Conservation (phyloP, 2,888 invertebrate species). For the Acrobasis consociella region DNA sequence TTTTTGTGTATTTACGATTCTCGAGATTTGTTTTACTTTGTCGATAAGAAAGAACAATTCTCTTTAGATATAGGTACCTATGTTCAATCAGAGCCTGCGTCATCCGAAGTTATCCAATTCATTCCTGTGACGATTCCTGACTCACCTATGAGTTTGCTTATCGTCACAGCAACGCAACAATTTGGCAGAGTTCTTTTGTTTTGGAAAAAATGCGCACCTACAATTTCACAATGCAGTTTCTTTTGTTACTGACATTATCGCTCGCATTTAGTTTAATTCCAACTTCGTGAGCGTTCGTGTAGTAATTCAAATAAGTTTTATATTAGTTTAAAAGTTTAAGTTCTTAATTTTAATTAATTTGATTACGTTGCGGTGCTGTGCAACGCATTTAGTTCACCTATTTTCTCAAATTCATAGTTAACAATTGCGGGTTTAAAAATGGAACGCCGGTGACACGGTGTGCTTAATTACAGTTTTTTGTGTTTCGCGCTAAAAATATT, state of each 20-base stretch:
- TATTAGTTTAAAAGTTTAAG: background rate
- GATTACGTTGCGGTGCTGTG: background rate
- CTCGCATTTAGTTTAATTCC: conserved; percentile 14
- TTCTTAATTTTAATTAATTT: background rate
- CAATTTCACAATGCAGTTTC: conserved; percentile 21
- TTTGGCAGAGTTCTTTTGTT: conserved; percentile 22
- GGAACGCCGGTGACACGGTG: conserved; percentile 7
- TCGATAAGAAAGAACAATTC: background rate
- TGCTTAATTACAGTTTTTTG: conserved; percentile 20
- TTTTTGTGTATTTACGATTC: background rate
- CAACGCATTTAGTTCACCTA: conserved; percentile 4
- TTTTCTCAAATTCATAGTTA: background rate
- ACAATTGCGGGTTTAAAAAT: conserved; percentile 10
- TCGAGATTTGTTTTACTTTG: background rate
- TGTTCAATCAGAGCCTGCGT: background rate
- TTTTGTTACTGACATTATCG: conserved; percentile 18
- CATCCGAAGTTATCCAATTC: conserved; percentile 8
- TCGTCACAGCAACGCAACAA: conserved; percentile 19
- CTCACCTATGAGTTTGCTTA: conserved; percentile 19
- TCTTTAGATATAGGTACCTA: background rate
- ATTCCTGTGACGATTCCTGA: conserved; percentile 21
- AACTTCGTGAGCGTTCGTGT: background rate
- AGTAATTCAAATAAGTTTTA: background rate
- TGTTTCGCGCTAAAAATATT: conserved; percentile 9
- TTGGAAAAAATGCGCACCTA: conserved; percentile 7